Evolutionary conservation across 2,888 invertebrate species (phyloP).

Genomic region (Philereme vetulata): DNA sequence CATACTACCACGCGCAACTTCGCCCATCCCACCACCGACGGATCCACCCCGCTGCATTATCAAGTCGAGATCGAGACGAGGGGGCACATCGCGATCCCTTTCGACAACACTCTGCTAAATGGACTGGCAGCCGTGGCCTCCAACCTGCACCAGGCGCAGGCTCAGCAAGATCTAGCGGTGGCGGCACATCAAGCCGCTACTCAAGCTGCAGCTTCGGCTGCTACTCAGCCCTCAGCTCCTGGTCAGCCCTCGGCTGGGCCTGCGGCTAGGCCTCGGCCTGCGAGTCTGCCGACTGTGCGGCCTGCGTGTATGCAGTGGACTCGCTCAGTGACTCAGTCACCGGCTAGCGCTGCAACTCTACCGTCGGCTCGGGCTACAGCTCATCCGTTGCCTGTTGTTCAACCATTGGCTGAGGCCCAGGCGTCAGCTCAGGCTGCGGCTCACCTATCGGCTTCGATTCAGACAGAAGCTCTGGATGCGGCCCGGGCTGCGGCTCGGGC

Average conservation of each 20-base stretch:
- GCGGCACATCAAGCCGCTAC: neutral
- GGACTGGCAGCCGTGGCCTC: constrained; percentile 44
- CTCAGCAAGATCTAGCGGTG: constrained; percentile 7
- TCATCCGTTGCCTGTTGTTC: too few species aligned
- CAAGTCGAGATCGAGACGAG: constrained; percentile 68
- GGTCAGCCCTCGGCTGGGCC: neutral
- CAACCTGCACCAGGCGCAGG: constrained; percentile 22
- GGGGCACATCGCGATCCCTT: constrained; percentile 60
- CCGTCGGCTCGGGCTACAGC: too few species aligned
- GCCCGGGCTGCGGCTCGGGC: too few species aligned
- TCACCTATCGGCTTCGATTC: too few species aligned
- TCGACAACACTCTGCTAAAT: constrained; percentile 54
- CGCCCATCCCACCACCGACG: constrained; percentile 50
- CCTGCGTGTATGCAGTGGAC: neutral
- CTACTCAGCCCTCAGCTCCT: neutral
- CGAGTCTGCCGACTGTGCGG: neutral
- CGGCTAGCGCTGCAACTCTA: too few species aligned
- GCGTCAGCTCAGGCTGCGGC: too few species aligned
- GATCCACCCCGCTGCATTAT: constrained; percentile 56
- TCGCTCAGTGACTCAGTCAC: too few species aligned
- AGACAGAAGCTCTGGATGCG: too few species aligned
- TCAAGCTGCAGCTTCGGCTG: neutral
- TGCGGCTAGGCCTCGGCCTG: neutral
- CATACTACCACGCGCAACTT: constrained; percentile 7
- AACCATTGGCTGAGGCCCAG: too few species aligned